Evolutionary conservation across 2,113 vertebrate species (phyloP), one percentile per base, ranked within the genome.

Genomic region (Ciconia maguari): DNA sequence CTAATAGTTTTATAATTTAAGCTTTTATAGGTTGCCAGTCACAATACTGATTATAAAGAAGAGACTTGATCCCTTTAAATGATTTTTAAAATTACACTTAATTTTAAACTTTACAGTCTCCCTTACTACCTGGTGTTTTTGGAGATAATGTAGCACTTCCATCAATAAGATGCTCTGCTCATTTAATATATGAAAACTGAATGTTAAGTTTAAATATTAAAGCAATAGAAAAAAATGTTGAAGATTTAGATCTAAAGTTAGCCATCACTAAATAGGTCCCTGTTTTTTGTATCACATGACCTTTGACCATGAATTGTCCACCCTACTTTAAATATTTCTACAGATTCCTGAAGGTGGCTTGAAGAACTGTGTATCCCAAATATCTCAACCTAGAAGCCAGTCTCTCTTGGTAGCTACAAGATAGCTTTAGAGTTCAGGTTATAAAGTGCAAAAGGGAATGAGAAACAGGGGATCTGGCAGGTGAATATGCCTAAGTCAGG

Each of bases 1-100:
- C 71, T 95, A 86, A 68, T 91, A 96, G 64, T 97, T 97, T 95
- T 94, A 89, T 95, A 96, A 96, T 96, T 96, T 96, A 96, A 92
- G 92, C 51, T 92, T 97, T 95, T 96, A 85, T 95, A 96, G 34
- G 66, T 85, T 94, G 24, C 75, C 75, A 52, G 60, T 97, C 87
- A 96, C 75, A n/a, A 72, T 77, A 79, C 54, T 26, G 26, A 86
- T 91, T 87, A 89, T 71, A 64, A 38, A 71, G 69, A 89, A 65
- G 13, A 89, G 6, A 78, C n/a, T 77, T 86, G 66, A 83, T 91
- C 89, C 60, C 62, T 94, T 88, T 90, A 93, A 91, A 85, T 93
- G 21, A 83, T 74, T 92, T 94, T 85, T 80, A 4, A 94, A 79
- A 80, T 80, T 54, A 85, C 48, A 22, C 24, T 55, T 80, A n/a